Base-by-base conservation (phyloP, 2,797 vertebrate species). In the Neosilurus mollespiculum region DNA sequence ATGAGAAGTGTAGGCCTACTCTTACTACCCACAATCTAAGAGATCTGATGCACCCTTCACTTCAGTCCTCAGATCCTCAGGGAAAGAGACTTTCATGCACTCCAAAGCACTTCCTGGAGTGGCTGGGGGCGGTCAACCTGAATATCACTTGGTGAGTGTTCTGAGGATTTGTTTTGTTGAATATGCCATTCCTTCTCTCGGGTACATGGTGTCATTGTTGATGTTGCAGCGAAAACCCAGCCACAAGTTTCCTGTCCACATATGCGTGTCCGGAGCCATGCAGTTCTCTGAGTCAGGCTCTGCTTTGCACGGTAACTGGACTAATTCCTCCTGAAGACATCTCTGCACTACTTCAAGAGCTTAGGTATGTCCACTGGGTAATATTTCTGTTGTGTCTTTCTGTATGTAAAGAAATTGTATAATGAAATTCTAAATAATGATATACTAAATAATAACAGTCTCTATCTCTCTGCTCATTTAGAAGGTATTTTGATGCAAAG, bases 301-400 rank as follows among this genome's bases (percentile, higher is more conserved):
- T 93, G 88, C 85, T 96, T 24, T 94, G 95, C 70, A 96, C 95
- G 0, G 54, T 97, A 82, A 93, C 93, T 7, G 97, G 98, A 1
- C 93, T 98, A 87, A 90, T 99, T 84, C 91, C 94, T 53, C 96
- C 97, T 0, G 92, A 96, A 77, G 95, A 94, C 83, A 88, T 99
- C 84, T 89, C 88, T 71, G 78, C 84, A 0, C 92, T 99, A 30
- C 54, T 99, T 86, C 93, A 95, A 34, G 92, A 95, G 85, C 91
- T 97, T 6, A 87, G 96, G 96, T 96, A 92, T 92, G 93, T 78
- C 84, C 30, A 82, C 18, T 7, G n/a, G 20, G 65, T 64, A 0
- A 51, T 37, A 72, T 72, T 12, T 67, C n/a, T 56, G 8, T 0
- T 83, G 16, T 20, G 7, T 30, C 51, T 34, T 58, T 75, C 58